Evolutionary conservation across 2,888 invertebrate species (phyloP).

Genomic region (Yponomeuta evonymella): DNA sequence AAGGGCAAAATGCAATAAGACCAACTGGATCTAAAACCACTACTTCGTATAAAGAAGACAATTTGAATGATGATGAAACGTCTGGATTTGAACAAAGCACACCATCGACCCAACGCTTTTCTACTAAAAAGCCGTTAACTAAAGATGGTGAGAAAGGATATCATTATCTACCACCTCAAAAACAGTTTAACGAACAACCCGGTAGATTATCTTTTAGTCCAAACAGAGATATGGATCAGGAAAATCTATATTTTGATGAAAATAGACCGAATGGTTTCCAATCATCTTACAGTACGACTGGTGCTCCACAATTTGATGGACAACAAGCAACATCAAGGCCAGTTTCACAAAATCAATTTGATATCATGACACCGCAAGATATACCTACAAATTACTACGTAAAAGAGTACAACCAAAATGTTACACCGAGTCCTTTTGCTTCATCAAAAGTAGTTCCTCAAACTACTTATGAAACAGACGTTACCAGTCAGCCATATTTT

Average conservation of each 20-base stretch:
- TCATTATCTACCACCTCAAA: slow-evolving; percentile 31
- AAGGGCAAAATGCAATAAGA: neutral
- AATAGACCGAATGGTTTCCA: neutral
- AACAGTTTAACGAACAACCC: slow-evolving; percentile 23
- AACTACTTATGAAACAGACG: slow-evolving; percentile 3
- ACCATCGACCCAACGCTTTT: neutral
- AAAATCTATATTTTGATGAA: neutral
- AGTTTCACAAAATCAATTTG: neutral
- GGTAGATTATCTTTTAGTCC: slow-evolving; percentile 17
- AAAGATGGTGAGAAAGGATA: slow-evolving; percentile 24
- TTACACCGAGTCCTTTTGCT: neutral
- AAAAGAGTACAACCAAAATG: neutral
- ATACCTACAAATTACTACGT: neutral
- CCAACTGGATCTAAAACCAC: neutral
- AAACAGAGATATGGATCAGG: neutral
- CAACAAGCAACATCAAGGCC: slow-evolving; percentile 4
- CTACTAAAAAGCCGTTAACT: neutral
- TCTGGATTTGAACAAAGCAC: neutral
- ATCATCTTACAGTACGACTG: neutral
- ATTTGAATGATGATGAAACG: neutral
- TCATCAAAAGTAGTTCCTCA: neutral
- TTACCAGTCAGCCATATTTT: neutral
- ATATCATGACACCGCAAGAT: neutral
- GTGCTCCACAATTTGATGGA: neutral
- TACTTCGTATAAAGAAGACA: neutral